Conservation (phyloP, 2,888 invertebrate genomes). For the Sylvicola cinctus region DNA sequence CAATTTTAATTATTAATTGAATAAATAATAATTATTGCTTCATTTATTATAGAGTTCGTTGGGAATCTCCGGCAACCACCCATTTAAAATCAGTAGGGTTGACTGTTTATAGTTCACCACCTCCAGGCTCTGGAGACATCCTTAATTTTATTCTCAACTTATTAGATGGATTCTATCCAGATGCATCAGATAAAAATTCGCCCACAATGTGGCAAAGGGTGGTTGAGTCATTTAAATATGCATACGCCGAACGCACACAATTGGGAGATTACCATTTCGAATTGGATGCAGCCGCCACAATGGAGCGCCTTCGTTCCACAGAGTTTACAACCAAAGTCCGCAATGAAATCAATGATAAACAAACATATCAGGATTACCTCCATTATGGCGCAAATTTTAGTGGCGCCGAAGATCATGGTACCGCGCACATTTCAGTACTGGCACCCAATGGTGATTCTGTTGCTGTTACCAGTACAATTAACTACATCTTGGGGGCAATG, state of each 20-base stretch:
- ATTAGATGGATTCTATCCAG: slow-evolving; percentile 29
- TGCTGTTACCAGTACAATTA: slow-evolving; percentile 79
- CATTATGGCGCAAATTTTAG: slow-evolving; percentile 44
- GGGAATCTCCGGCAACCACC: slow-evolving; percentile 40
- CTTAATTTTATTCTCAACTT: slow-evolving; percentile 66
- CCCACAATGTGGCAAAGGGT: slow-evolving; percentile 46
- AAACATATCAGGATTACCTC: slow-evolving; percentile 38
- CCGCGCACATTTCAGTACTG: slow-evolving; percentile 74
- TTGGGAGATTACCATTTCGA: slow-evolving; percentile 68
- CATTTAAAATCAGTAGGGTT: slow-evolving; percentile 32
- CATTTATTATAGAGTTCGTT: slow-evolving; percentile 35
- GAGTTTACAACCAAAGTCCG: slow-evolving; percentile 31
- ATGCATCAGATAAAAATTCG: background rate
- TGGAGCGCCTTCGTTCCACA: slow-evolving; percentile 8
- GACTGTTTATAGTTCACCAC: slow-evolving; percentile 52
- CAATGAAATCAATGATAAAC: slow-evolving; percentile 37
- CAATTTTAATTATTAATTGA: too few relatives aligned
- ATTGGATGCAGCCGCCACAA: background rate
- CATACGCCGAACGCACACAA: slow-evolving; percentile 64
- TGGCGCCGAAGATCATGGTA: slow-evolving; percentile 40
- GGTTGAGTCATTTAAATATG: slow-evolving; percentile 80
- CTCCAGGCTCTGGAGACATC: slow-evolving; percentile 69
- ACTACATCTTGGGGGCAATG: slow-evolving; percentile 18
- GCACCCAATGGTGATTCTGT: slow-evolving; percentile 80
- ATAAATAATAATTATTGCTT: too few relatives aligned